These are phyloP conservation scores for Chrysolina oricalcia DNA, from an alignment of 2,888 invertebrate genomes.

Conservation along the genomic window DNA sequence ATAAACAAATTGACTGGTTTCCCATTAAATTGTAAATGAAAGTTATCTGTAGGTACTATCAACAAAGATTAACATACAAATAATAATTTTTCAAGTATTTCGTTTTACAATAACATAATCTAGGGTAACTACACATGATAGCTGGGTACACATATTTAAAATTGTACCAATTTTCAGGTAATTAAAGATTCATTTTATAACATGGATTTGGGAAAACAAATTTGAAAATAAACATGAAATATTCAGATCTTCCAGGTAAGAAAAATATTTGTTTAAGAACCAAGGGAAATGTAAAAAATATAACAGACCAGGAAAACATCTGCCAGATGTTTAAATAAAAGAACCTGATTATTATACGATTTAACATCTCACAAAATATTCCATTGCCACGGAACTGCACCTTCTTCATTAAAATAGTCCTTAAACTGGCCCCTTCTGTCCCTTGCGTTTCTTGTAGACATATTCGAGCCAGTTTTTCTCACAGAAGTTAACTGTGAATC, in stretches of 20 bases:
- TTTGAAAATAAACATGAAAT: neutral
- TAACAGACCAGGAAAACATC: neutral
- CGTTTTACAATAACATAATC: too few species aligned
- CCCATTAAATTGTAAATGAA: neutral
- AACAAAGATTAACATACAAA: too few species aligned
- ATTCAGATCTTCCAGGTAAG: too few species aligned
- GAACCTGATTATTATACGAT: neutral
- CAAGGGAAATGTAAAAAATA: neutral
- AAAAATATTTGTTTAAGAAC: too few species aligned
- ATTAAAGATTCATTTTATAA: neutral
- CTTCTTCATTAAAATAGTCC: constrained; percentile 38
- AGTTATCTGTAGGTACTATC: too few species aligned
- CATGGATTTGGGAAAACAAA: neutral
- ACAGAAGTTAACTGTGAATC: neutral
- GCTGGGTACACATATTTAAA: neutral
- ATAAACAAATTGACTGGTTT: neutral
- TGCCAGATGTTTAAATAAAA: constrained; percentile 4
- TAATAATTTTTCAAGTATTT: too few species aligned
- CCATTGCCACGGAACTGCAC: constrained; percentile 37
- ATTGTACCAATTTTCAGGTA: neutral
- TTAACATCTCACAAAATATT: constrained; percentile 11
- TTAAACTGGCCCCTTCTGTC: constrained; percentile 29
- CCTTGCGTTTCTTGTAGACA: constrained; percentile 19
- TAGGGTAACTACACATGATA: too few species aligned
- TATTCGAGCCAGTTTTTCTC: constrained; percentile 27